Conservation (phyloP, 1,140 invertebrate genomes). For the Oryctes rhinoceros region DNA sequence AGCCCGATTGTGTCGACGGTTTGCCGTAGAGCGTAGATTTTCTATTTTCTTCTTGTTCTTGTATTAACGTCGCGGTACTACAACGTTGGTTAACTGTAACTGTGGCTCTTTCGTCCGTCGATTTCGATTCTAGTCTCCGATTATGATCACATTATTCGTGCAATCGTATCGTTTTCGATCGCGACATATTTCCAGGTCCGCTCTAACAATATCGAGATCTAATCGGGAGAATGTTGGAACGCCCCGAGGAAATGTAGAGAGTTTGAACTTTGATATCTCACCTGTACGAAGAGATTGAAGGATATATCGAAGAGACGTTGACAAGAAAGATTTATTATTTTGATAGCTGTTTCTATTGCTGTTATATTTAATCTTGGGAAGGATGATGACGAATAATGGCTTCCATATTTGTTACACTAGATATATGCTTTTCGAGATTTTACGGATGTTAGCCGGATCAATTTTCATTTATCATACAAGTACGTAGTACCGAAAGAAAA, state of each 20-base stretch:
- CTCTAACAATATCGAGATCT: conserved; percentile 1
- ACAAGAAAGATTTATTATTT: background rate
- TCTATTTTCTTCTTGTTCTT: background rate
- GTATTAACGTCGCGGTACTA: background rate
- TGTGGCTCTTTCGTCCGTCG: background rate
- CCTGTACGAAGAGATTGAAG: background rate
- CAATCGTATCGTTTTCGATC: background rate
- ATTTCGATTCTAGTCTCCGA: background rate
- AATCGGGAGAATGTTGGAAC: conserved; percentile 8
- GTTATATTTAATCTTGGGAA: too few species aligned
- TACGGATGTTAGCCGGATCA: too few species aligned
- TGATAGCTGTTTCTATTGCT: background rate
- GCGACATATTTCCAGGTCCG: background rate
- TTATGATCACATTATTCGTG: background rate
- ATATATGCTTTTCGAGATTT: too few species aligned
- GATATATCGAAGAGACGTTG: background rate
- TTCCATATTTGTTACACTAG: too few species aligned
- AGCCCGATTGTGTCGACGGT: conserved; percentile 8
- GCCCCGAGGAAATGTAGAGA: background rate
- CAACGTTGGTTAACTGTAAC: conserved; percentile 4
- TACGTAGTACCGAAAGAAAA: too few species aligned
- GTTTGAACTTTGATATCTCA: conserved; percentile 3
- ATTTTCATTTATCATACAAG: too few species aligned
- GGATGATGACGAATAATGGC: too few species aligned
- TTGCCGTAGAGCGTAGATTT: conserved; percentile 1